Evolutionary conservation across 2,888 invertebrate species (phyloP), one percentile per base, ranked within the genome.

Genomic region (Celastrina argiolus): DNA sequence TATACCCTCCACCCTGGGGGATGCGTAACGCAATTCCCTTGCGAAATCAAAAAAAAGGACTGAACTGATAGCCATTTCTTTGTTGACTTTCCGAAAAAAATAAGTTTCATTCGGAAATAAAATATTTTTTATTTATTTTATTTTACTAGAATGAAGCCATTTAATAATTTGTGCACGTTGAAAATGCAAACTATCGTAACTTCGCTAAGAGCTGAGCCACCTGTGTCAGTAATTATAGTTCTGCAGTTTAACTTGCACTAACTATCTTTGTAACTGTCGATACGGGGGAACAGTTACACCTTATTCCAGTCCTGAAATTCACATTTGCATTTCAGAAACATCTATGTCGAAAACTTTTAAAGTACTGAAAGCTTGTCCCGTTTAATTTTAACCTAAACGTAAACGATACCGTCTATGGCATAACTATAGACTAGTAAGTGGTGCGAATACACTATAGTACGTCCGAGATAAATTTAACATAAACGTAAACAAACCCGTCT

Each of bases 151-250:
- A 22, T 12, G 16, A 10, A 22, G 22, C 22, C 61, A 16, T 61
- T 18, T 22, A 61, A 61, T 22, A 64, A 78, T 83, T 81, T 79
- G 78, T 73, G 71, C 74, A 83, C 85, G 80, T 86, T 85, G 82
- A 80, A 81, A 83, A 85, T 81, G 77, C 73, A 75, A 76, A 75
- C 72, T 75, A 71, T 69, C 70, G 66, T 75, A 87, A 85, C 80
- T 85, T 72, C 83, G 83, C 81, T 81, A 80, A 74, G 70, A 72
- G 76, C 73, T 80, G 72, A 74, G 75, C 78, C 86, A 88, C 85
- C 85, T 86, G 85, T 81, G 83, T 77, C 76, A 74, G 58, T 59
- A 42, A 65, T n/a, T n/a, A n/a, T 59, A 65, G 56, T 58, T 42
- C 58, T 59, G 59, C 14, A 22, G 66, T 45, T 42, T 28, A 59